Percentiles rank a stretch among this genome's conserved stretches.
Evolutionary conservation across 2,797 vertebrate genomes (phyloP).

Genomic region (Pitangus sulphuratus): DNA sequence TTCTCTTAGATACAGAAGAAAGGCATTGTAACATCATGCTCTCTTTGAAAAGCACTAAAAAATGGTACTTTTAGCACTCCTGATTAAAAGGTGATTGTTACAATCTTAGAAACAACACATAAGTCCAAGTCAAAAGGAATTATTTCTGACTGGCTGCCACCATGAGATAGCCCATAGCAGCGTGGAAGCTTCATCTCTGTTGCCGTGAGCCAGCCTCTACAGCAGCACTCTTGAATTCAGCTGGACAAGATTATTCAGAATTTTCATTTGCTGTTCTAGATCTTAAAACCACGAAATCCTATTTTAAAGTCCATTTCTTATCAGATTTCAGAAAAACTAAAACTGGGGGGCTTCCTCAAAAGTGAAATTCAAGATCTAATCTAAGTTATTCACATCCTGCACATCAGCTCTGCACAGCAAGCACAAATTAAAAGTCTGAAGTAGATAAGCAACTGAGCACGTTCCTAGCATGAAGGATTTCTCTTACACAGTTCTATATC

Average conservation of each 20-base stretch:
- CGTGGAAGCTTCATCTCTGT: neutral
- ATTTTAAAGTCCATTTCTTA: neutral
- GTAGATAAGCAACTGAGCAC: fast-evolving
- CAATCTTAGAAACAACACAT: neutral
- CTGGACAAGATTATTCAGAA: neutral
- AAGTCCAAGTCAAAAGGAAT: neutral
- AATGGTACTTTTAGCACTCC: neutral
- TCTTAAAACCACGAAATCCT: neutral
- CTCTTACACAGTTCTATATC: neutral
- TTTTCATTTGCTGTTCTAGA: neutral
- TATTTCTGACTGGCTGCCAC: neutral
- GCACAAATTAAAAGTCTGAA: neutral
- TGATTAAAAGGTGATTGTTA: neutral
- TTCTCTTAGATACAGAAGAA: neutral
- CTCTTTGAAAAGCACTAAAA: neutral
- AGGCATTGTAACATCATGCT: neutral
- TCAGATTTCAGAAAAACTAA: neutral
- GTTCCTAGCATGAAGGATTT: neutral
- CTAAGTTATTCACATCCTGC: neutral
- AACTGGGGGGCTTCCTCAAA: neutral
- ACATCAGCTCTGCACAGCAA: neutral
- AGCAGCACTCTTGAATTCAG: neutral
- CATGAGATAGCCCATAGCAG: neutral
- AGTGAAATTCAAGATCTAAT: neutral
- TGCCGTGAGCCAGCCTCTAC: neutral